Evolutionary conservation across 2,113 vertebrate genomes (phyloP).

Genomic region (Corythornis cristatus): DNA sequence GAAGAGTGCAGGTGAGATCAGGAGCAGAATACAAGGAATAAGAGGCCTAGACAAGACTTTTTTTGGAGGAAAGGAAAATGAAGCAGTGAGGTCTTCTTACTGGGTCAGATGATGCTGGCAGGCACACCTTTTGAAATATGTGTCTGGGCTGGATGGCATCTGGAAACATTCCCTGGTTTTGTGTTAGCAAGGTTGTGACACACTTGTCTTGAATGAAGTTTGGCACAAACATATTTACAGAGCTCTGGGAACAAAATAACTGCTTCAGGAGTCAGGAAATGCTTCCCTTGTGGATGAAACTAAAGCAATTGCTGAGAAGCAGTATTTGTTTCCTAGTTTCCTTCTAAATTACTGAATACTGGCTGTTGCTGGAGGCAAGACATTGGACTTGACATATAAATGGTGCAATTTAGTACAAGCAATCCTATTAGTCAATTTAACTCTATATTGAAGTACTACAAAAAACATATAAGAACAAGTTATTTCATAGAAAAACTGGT

Average conservation of each 20-base stretch:
- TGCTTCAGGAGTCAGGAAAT: not conserved
- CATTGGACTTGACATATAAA: not conserved
- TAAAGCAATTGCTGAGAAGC: not conserved
- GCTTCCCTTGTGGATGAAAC: not conserved
- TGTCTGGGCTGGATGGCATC: not conserved
- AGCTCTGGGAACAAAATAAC: not conserved
- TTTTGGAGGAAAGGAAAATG: not conserved
- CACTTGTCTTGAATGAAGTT: not conserved
- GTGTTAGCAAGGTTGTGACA: not conserved
- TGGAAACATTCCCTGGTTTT: not conserved
- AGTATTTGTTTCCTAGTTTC: conserved; percentile 4
- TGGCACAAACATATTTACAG: not conserved
- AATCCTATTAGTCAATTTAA: conserved; percentile 17
- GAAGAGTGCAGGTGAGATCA: not conserved
- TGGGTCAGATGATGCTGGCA: not conserved
- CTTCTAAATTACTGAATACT: conserved; percentile 1
- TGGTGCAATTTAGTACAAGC: not conserved
- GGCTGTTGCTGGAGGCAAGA: conserved; percentile 8
- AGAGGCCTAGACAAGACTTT: not conserved
- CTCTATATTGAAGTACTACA: not conserved
- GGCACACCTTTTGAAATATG: not conserved
- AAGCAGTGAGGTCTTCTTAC: accelerated
- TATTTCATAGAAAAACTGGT: not conserved
- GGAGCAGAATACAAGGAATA: not conserved
- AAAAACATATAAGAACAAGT: not conserved